Evolutionary conservation across 2,113 vertebrate species (phyloP).

Genomic region (Dinomys branickii): DNA sequence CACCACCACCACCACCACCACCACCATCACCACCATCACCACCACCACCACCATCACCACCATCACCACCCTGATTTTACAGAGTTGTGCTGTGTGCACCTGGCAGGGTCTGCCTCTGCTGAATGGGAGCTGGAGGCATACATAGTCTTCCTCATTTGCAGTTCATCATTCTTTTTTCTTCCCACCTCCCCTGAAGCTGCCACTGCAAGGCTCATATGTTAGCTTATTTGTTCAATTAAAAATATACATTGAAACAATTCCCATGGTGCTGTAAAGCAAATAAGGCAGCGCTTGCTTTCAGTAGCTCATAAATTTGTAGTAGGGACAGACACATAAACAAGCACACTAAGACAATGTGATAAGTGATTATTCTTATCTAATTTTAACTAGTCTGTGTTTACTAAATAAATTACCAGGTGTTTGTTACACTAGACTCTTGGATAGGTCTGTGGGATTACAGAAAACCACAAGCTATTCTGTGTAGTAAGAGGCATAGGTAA

Average conservation of each 20-base stretch:
- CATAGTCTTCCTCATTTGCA: not conserved
- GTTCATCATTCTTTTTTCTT: not conserved
- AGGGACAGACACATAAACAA: not conserved
- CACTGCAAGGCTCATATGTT: not conserved
- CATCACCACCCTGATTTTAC: not conserved
- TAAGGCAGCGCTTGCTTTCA: not conserved
- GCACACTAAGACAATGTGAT: not conserved
- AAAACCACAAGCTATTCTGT: not conserved
- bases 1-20: no score
- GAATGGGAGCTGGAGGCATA: not conserved
- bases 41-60: not conserved
- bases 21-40: no score
- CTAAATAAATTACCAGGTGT: not conserved
- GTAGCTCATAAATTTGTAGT: not conserved
- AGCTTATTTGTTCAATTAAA: not conserved
- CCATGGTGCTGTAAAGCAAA: not conserved
- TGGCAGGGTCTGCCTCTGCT: not conserved
- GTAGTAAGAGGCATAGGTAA: not conserved
- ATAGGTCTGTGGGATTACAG: not conserved
- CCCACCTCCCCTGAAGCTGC: not conserved
- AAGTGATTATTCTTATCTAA: not conserved
- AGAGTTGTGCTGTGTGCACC: not conserved
- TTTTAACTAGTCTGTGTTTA: not conserved
- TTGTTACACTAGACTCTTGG: not conserved
- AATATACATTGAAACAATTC: not conserved